phyloP scores from a whole-genome alignment of 2,888 invertebrate genomes.

The Lepidocyrtoides sp. region DNA sequence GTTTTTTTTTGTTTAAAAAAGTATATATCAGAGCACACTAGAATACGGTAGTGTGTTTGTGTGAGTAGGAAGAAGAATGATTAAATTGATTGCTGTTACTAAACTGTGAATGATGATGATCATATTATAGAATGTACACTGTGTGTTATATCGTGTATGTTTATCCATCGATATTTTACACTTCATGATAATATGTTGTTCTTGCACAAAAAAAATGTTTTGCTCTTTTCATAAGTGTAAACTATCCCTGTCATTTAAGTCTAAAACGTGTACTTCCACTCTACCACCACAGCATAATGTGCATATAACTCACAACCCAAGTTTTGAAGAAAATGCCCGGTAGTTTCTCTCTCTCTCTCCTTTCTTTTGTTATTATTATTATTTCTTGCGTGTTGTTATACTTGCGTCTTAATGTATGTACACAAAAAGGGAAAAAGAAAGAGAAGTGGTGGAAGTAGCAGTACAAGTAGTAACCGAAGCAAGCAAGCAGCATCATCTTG shows the following conservation, averaged over 20 bases:
- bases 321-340: not conserved
- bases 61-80: slow-evolving; percentile 37
- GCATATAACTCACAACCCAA: not conserved
- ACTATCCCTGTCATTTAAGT: slow-evolving; percentile 35
- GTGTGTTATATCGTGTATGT: not conserved
- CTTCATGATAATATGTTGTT: slow-evolving; percentile 17
- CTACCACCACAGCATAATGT: slow-evolving; percentile 5
- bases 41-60: not conserved
- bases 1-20: slow-evolving; percentile 3
- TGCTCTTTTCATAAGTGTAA: slow-evolving; percentile 36
- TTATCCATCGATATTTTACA: not conserved
- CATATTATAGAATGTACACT: not conserved
- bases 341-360: slow-evolving; percentile 8
- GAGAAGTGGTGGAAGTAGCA: slow-evolving; percentile 2
- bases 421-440: slow-evolving; percentile 8
- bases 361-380: slow-evolving; percentile 49
- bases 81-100: slow-evolving; percentile 40
- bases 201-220: slow-evolving; percentile 23
- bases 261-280: not conserved
- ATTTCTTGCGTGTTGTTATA: slow-evolving; percentile 28
- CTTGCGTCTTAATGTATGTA: slow-evolving; percentile 22
- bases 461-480: not conserved
- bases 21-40: not conserved
- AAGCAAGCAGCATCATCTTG: slow-evolving; percentile 38
- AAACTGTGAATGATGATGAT: slow-evolving; percentile 40